Evolutionary conservation across 2,113 vertebrate genomes (phyloP).

Genomic region (Mystacornis crossleyi): DNA sequence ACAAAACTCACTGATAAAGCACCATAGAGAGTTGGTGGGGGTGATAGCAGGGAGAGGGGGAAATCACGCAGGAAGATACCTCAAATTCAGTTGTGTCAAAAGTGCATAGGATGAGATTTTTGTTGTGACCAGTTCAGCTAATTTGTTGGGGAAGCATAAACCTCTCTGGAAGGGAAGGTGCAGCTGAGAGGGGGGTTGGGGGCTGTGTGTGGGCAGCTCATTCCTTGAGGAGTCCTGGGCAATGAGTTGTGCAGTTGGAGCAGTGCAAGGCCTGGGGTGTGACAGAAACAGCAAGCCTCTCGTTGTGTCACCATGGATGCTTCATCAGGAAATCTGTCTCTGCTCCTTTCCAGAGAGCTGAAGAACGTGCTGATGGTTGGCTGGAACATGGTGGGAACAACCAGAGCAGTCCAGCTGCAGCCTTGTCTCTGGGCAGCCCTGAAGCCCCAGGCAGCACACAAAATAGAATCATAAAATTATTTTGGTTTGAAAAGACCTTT

Average conservation of each 20-base stretch:
- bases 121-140: neutral
- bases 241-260: neutral
- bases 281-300: neutral
- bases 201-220: neutral
- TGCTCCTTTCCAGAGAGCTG: neutral
- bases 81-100: neutral
- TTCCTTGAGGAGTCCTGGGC: neutral
- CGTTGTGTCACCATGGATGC: rapidly evolving
- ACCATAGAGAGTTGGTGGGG: neutral
- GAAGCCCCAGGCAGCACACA: neutral
- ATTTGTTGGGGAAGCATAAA: neutral
- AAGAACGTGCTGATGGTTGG: neutral
- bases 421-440: neutral
- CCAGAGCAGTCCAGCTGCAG: neutral
- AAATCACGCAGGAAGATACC: neutral
- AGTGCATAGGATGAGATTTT: neutral
- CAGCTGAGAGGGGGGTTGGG: neutral
- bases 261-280: neutral
- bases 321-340: neutral
- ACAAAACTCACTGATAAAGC: neutral
- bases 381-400: neutral
- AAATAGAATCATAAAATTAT: neutral
- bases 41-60: neutral
- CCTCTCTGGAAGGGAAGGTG: neutral
- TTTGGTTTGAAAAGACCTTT: neutral